These are phyloP conservation scores for Sciurus carolinensis DNA, from an alignment of 2,797 vertebrate species.

Conservation along the genomic window DNA sequence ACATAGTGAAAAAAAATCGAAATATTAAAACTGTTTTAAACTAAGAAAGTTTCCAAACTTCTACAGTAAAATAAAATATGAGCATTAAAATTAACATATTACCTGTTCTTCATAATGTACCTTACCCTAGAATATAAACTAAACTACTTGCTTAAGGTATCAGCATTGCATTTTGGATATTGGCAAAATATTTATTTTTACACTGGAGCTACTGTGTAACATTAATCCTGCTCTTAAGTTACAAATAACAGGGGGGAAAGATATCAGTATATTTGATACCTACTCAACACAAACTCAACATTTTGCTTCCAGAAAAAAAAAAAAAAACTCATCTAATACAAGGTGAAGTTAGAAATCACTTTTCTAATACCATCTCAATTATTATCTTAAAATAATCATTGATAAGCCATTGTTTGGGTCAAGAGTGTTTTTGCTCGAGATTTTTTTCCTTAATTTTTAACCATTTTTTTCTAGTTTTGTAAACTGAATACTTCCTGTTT, in stretches of 20 bases:
- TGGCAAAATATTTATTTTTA: not conserved
- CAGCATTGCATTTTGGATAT: not conserved
- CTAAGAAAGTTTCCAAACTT: not conserved
- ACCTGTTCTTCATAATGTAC: not conserved
- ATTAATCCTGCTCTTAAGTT: not conserved
- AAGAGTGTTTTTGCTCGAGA: not conserved
- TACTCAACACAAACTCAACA: not conserved
- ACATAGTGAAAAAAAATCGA: not conserved
- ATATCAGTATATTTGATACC: not conserved
- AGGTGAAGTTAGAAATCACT: not conserved
- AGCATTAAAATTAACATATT: not conserved
- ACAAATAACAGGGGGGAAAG: not conserved
- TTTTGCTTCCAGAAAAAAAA: not conserved
- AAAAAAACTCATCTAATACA: not conserved
- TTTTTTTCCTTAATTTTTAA: not conserved
- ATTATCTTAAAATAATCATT: not conserved
- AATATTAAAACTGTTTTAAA: not conserved
- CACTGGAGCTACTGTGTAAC: not conserved
- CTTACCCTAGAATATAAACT: not conserved
- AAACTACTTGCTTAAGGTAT: not conserved
- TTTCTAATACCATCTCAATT: not conserved
- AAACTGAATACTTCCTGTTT: not conserved
- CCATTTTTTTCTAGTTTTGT: not conserved
- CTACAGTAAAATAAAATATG: not conserved
- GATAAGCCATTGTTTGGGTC: not conserved